Conservation (phyloP, 1,140 invertebrate species). For the Notospermus geniculatus region DNA sequence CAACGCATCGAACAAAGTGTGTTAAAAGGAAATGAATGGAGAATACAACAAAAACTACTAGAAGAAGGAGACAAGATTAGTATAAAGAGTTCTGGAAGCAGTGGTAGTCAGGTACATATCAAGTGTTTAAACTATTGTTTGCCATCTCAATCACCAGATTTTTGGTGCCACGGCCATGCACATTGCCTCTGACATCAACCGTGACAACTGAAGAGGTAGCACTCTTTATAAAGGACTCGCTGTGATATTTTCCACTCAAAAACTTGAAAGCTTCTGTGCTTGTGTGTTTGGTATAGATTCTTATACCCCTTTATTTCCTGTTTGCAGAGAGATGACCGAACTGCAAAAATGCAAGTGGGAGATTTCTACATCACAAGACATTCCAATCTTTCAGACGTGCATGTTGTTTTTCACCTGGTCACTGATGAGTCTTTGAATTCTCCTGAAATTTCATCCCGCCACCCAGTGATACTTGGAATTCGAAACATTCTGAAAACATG, state of each 20-base stretch:
- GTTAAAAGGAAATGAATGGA: conserved; percentile 30
- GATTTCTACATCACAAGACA: conserved; percentile 94
- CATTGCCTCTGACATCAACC: too few species aligned
- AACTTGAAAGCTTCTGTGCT: too few species aligned
- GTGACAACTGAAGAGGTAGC: too few species aligned
- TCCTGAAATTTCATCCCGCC: conserved; percentile 90
- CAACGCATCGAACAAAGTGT: conserved; percentile 58
- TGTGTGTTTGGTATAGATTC: too few species aligned
- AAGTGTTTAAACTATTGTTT: too few species aligned
- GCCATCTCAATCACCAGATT: too few species aligned
- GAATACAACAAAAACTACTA: conserved; percentile 21
- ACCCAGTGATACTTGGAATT: conserved; percentile 91
- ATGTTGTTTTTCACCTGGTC: conserved; percentile 93
- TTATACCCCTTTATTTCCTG: background rate
- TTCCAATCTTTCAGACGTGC: conserved; percentile 90
- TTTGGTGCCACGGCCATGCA: too few species aligned
- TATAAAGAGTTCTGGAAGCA: conserved; percentile 42
- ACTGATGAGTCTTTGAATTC: conserved; percentile 56
- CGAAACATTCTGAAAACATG: conserved; percentile 93
- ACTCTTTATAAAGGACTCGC: too few species aligned
- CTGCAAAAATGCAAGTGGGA: conserved; percentile 65
- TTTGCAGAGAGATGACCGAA: conserved; percentile 32
- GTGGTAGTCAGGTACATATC: conserved; percentile 21
- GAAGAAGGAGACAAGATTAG: conserved; percentile 45
- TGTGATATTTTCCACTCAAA: too few species aligned